Evolutionary conservation across 2,797 vertebrate genomes (phyloP).

Genomic region (Champsocephalus esox): DNA sequence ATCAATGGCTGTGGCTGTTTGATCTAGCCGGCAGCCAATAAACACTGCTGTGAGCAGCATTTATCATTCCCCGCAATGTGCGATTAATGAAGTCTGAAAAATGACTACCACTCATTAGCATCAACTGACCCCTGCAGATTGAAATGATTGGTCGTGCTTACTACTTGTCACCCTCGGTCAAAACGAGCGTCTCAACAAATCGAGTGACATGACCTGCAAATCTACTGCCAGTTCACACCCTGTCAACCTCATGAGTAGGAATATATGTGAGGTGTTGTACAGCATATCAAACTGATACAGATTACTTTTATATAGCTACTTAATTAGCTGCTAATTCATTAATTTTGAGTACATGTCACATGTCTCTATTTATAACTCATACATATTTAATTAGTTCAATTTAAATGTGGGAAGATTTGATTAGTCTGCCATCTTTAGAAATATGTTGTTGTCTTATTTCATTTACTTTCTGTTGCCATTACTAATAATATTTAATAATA

Average conservation of each 20-base stretch:
- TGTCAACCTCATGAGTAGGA: constrained; percentile 11
- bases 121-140: constrained; percentile 63
- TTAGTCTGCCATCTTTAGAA: not conserved
- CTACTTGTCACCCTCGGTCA: constrained; percentile 51
- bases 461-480: not conserved
- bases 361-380: not conserved
- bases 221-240: constrained; percentile 24
- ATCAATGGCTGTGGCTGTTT: constrained; percentile 60
- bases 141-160: constrained; percentile 51
- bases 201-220: constrained; percentile 42
- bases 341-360: not conserved
- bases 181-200: constrained; percentile 49
- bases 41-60: constrained; percentile 30
- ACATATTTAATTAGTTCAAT: not conserved
- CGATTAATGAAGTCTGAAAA: constrained; percentile 72
- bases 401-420: not conserved
- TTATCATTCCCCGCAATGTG: constrained; percentile 60
- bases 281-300: not conserved
- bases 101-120: constrained; percentile 60
- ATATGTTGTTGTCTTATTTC: not conserved
- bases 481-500: not conserved
- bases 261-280: not conserved
- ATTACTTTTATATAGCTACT: constrained; percentile 1
- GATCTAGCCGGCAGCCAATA: constrained; percentile 48
- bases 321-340: constrained; percentile 10